phyloP scores from a whole-genome alignment of 2,113 vertebrate species.

The Rhombomys opimus region DNA sequence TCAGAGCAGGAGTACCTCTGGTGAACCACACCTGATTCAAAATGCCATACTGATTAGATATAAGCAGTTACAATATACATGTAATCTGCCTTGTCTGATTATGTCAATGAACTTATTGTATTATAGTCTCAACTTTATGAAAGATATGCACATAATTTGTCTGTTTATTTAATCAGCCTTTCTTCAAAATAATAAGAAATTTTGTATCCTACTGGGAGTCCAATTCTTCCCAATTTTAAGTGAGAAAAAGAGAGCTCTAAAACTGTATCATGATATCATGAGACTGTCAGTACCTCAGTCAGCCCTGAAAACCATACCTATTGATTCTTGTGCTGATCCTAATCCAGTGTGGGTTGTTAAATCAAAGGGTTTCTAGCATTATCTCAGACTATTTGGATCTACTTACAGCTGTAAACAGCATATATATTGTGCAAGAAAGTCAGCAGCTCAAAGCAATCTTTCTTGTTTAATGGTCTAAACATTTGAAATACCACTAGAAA shows the following conservation, averaged over 20 bases:
- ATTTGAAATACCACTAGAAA: neutral
- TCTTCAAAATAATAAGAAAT: neutral
- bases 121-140: neutral
- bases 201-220: neutral
- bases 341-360: neutral
- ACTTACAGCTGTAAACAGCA: neutral
- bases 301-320: neutral
- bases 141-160: neutral
- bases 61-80: neutral
- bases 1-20: neutral
- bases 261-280: neutral
- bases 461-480: neutral
- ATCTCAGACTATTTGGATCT: neutral
- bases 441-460: neutral
- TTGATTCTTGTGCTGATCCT: neutral
- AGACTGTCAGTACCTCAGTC: neutral
- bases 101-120: neutral
- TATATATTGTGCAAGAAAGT: no score
- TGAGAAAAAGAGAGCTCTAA: neutral
- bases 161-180: neutral
- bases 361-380: neutral
- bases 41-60: neutral
- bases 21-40: neutral
- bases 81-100: neutral
- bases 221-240: neutral